Evolutionary conservation across 1,140 invertebrate species (phyloP), one percentile per base, ranked within the genome.

Genomic region (Scaptomyza pallida): DNA sequence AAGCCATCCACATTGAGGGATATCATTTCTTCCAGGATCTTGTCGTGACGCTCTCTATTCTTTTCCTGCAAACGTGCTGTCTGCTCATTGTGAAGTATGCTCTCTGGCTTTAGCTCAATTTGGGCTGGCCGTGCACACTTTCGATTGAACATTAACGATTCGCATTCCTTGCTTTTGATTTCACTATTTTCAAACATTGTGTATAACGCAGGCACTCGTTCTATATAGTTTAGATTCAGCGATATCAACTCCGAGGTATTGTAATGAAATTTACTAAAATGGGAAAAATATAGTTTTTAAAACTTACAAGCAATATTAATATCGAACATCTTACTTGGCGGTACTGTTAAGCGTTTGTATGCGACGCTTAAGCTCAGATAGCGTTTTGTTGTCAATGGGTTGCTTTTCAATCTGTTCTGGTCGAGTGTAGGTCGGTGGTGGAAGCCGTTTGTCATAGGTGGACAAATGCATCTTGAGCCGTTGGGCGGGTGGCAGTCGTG

Each of bases 181-280:
- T 85, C 72, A 4, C 78, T 57, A 40, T 83, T 82, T 4, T 81
- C 63, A 10, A 91, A 90, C 69, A 95, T 93, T 54, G 92, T 92
- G 88, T 95, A 97, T 15, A 96, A 89, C 5, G 93, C 92, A 1
- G 95, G 94, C 10, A 96, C 89, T 12, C 94, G 77, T 67, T 96
- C 95, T 41, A 95, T 76, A 75, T 95, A 96, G 17, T 91, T 93
- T 56, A 94, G 93, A 90, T 96, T 95, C 9, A 96, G 88, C 0
- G 94, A 94, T 15, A 93, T 94, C 51, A 95, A 93, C 75, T 95
- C 94, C 1, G 93, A 93, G 12, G 94, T 91, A 72, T 93, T 92
- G 15, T 94, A 76, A 57, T 93, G 93, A 45, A 89, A 90, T 70
- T 80, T 89, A 10, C 89, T 91, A 33, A 0, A 71, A 55, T 5